A percentile compares a stretch with the other conserved stretches of the same genome.
Conservation (phyloP, 2,797 vertebrate species). For the Hozukius guyotensis region DNA sequence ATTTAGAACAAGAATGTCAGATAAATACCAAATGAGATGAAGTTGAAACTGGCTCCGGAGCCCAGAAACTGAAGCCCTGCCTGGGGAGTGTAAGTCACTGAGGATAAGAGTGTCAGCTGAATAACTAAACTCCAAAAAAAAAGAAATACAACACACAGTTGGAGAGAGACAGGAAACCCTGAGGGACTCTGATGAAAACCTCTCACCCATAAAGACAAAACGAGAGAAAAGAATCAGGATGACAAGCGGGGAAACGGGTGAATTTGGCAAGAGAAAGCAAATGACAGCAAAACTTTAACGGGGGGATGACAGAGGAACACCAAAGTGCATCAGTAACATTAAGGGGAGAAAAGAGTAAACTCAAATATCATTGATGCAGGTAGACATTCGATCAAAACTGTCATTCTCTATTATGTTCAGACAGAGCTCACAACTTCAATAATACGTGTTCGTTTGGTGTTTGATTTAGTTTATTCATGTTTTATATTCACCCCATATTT, state of each 20-base stretch:
- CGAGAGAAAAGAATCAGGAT: conserved; percentile 25
- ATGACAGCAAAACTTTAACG: conserved; percentile 27
- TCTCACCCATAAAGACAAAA: conserved; percentile 43
- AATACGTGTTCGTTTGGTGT: neutral
- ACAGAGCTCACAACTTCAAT: conserved; percentile 15
- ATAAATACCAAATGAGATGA: conserved; percentile 1
- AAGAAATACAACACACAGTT: conserved; percentile 18
- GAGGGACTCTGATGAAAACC: conserved; percentile 52
- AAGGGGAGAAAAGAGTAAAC: conserved; percentile 1
- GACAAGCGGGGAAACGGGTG: conserved; percentile 34
- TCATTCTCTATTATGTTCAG: conserved; percentile 27
- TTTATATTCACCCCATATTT: neutral
- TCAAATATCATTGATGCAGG: conserved; percentile 14
- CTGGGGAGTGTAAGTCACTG: conserved; percentile 34
- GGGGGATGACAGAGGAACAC: conserved; percentile 33
- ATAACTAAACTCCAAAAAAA: conserved; percentile 30
- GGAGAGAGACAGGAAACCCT: conserved; percentile 49
- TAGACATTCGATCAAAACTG: conserved; percentile 30
- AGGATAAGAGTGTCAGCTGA: conserved; percentile 39
- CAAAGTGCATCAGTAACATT: conserved; percentile 50
- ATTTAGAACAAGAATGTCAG: conserved; percentile 23
- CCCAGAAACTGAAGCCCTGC: conserved; percentile 11
- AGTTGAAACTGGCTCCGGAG: conserved; percentile 13
- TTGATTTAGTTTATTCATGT: neutral
- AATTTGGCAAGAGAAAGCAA: conserved; percentile 29